These are phyloP conservation scores for Sinonovacula constricta DNA, from an alignment of 1,140 invertebrate genomes.

Conservation along the genomic window DNA sequence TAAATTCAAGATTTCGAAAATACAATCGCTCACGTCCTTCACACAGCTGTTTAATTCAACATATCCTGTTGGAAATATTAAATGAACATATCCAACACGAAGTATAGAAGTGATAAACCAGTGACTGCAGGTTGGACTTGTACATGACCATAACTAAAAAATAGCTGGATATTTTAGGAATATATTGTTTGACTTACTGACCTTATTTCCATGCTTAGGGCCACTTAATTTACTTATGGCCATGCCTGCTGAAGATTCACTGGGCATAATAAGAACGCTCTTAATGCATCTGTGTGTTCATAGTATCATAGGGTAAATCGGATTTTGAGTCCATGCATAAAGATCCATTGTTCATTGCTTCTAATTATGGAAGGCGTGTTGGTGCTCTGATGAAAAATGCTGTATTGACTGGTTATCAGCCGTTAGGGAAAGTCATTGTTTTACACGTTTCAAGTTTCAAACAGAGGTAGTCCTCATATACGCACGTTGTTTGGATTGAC, in stretches of 20 bases:
- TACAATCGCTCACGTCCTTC: conserved; percentile 40
- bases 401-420: conserved; percentile 27
- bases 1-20: conserved; percentile 17
- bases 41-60: conserved; percentile 10
- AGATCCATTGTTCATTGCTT: conserved; percentile 40
- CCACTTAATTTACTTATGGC: conserved; percentile 40
- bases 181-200: conserved; percentile 22
- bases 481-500: conserved; percentile 50
- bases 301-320: not conserved
- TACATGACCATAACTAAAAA: conserved; percentile 35
- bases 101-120: not conserved
- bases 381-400: conserved; percentile 43
- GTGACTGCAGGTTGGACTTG: conserved; percentile 19
- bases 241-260: conserved; percentile 29
- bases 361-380: conserved; percentile 51
- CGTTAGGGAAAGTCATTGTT: conserved; percentile 52
- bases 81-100: conserved; percentile 26
- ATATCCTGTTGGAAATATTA: conserved; percentile 14
- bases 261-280: conserved; percentile 15
- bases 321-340: conserved; percentile 8
- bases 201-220: conserved; percentile 30
- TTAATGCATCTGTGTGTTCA: not conserved
- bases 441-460: conserved; percentile 54
- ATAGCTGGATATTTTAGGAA: conserved; percentile 42
- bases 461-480: conserved; percentile 55